Evolutionary conservation across 2,888 invertebrate genomes (phyloP).

Genomic region (Trileptium ribeirensis): DNA sequence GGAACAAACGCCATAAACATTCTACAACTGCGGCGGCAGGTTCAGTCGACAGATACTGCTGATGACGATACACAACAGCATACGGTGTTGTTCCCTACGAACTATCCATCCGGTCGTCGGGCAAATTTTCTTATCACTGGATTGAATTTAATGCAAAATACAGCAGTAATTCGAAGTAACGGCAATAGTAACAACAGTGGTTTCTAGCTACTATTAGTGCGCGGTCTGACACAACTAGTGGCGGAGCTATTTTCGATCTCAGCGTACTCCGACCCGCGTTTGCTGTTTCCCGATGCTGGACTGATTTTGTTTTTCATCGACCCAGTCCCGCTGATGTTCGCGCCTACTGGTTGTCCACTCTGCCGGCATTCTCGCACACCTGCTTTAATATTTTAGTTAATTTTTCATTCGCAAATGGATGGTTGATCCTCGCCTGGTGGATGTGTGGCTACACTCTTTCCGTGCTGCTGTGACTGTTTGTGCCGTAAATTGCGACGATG

Average conservation of each 20-base stretch:
- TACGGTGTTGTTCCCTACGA: too few relatives aligned
- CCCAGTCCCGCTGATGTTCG: constrained; percentile 49
- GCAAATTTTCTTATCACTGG: too few relatives aligned
- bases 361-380: constrained; percentile 39
- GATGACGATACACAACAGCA: too few relatives aligned
- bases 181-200: too few relatives aligned
- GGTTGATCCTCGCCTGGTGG: background rate
- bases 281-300: constrained; percentile 48
- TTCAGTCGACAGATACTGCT: too few relatives aligned
- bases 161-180: too few relatives aligned
- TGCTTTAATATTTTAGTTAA: background rate
- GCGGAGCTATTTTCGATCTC: background rate
- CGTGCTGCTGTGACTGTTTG: constrained; percentile 46
- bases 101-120: too few relatives aligned
- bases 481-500: constrained; percentile 45
- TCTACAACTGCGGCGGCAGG: too few relatives aligned
- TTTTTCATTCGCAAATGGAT: background rate
- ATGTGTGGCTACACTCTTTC: constrained; percentile 42
- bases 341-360: constrained; percentile 49
- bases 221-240: too few relatives aligned
- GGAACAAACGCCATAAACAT: too few relatives aligned
- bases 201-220: too few relatives aligned
- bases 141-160: too few relatives aligned
- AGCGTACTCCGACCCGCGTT: constrained; percentile 41
- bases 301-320: constrained; percentile 50